Evolutionary conservation across 2,888 invertebrate genomes (phyloP).

Genomic region (Ormyrus nitidulus): DNA sequence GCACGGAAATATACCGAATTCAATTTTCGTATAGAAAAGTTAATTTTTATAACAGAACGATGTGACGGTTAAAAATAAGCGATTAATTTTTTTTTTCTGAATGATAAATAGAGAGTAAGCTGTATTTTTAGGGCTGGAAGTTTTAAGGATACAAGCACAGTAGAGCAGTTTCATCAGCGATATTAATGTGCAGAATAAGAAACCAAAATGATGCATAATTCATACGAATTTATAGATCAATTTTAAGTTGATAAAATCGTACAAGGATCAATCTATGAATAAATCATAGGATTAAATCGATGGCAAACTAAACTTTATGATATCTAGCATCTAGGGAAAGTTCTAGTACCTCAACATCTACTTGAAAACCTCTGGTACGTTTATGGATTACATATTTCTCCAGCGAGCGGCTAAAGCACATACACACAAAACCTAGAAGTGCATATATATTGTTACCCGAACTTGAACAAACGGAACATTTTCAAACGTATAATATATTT

Average conservation of each 20-base stretch:
- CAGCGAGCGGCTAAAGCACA: neutral
- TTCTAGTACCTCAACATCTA: constrained; percentile 10
- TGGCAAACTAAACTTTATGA: constrained; percentile 1
- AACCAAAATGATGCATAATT: constrained; percentile 7
- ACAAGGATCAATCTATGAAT: constrained; percentile 28
- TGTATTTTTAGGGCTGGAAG: too few species aligned
- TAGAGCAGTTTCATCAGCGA: neutral
- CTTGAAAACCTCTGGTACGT: constrained; percentile 1
- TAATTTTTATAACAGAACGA: too few species aligned
- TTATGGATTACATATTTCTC: neutral
- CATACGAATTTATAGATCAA: constrained; percentile 43
- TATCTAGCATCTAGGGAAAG: constrained; percentile 35
- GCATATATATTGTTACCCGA: too few species aligned
- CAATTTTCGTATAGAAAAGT: too few species aligned
- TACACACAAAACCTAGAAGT: neutral
- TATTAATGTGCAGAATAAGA: constrained; percentile 20
- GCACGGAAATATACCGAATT: too few species aligned
- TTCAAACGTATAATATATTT: neutral
- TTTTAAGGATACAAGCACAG: too few species aligned
- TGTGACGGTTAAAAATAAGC: too few species aligned
- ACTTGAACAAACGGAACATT: neutral
- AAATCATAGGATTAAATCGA: constrained; percentile 37
- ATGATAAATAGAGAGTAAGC: too few species aligned
- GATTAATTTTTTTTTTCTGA: too few species aligned
- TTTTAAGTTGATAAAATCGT: constrained; percentile 33